Base-by-base conservation (phyloP, 2,888 invertebrate genomes). In the Chymomyza caudatula region DNA sequence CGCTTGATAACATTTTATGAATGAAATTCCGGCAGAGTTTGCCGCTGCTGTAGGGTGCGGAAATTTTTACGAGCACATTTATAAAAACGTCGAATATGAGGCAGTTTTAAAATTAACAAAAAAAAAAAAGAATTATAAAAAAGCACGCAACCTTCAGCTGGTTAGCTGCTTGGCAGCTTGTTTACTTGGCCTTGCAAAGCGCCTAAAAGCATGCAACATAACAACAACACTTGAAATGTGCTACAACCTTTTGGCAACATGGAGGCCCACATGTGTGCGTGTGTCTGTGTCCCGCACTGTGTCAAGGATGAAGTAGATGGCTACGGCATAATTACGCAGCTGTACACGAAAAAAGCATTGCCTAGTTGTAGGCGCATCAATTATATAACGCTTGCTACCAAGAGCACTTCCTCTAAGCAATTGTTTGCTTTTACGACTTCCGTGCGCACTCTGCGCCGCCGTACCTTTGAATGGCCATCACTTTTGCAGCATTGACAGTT, bases 41-140 rank as follows among this genome's bases (percentile, higher is more conserved):
- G 68, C 66, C 70, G 79, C 71, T 19, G 29, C 29, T 47, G 5
- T n/a, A 47, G 51, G 51, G 22, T 51, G 51, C 51, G 51, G 51
- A 51, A 19, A 51, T 51, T 51, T 80, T 74, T 77, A 79, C 74
- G 77, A 73, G 77, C 76, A 64, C 80, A 82, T 80, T 80, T 82
- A 80, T 80, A 79, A 80, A 80, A 82, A 76, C 78, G 82, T 82
- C 80, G 82, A 80, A 79, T 73, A 76, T 67, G 73, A 47, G 19
- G 47, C 17, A 47, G 47, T 47, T 47, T 47, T n/a, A 44, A 17
- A 44, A 13, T 6, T 51, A 17, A 1, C 19, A 51, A 51, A 19
- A 20, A 51, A 47, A 47, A 47, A 2, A 5, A 43, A 43, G 43
- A 13, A 13, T 19, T 47, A 59, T 52, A 20, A 60, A 52, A 56